These are phyloP conservation scores for Diploscapter pachys DNA, from an alignment of 1,140 invertebrate species.

Conservation along the genomic window DNA sequence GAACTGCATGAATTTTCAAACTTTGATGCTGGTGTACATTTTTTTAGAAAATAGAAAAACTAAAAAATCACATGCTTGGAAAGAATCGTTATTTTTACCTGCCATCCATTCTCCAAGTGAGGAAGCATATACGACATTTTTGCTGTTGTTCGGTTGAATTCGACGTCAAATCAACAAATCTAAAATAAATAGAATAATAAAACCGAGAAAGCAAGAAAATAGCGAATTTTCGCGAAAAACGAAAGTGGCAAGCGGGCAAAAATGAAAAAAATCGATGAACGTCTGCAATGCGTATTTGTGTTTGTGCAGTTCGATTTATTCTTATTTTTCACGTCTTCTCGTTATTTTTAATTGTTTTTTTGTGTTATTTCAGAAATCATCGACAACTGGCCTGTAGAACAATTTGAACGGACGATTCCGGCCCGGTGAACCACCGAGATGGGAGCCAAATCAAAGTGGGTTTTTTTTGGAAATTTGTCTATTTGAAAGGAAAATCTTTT, in stretches of 20 bases:
- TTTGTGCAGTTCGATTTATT: neutral
- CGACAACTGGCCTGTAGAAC: neutral
- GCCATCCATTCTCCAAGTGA: slow-evolving; percentile 98
- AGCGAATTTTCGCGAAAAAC: too few relatives aligned
- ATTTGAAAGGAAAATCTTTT: neutral
- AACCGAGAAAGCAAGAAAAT: too few relatives aligned
- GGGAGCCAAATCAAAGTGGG: slow-evolving; percentile 50
- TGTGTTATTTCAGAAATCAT: neutral
- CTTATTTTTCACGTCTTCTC: neutral
- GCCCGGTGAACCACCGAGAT: slow-evolving; percentile 4
- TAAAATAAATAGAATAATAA: too few relatives aligned
- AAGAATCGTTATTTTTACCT: slow-evolving; percentile 66
- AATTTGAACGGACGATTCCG: neutral
- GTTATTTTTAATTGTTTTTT: neutral
- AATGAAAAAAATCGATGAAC: too few relatives aligned
- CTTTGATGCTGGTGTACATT: neutral
- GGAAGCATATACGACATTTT: slow-evolving; percentile 97
- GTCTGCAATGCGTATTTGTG: neutral
- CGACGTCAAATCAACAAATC: too few relatives aligned
- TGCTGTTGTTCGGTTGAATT: slow-evolving; percentile 8
- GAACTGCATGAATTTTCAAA: neutral
- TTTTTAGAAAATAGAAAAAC: slow-evolving; percentile 8
- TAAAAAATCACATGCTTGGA: neutral
- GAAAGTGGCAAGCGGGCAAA: too few relatives aligned
- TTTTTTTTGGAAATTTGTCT: slow-evolving; percentile 15